Base-by-base conservation (phyloP, 2,113 vertebrate genomes). In the Cairina moschata region DNA sequence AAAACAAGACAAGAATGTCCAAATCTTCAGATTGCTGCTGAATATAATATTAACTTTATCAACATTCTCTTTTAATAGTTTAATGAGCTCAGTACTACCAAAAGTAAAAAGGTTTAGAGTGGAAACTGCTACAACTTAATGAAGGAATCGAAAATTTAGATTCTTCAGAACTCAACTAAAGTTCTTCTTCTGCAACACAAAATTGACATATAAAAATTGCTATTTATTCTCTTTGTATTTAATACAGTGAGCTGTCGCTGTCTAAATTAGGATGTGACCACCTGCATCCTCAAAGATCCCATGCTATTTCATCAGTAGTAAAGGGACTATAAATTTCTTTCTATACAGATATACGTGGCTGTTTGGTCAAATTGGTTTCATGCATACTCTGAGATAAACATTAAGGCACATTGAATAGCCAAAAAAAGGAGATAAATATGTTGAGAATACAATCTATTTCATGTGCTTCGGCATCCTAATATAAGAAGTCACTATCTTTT, bases 31-130 rank as follows among this genome's bases (percentile, higher is more conserved):
- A 60, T 89, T 15, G 16, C 32, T 84, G 59, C 21, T 58, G 66
- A 92, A 71, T 95, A 89, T 48, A 82, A 71, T 81, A 83, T 85
- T 54, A 50, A 29, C 29, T 74, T 94, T 71, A 81, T 62, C 32
- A 69, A 38, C 16, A n/a, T 91, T 91, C 15, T 91, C 13, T 93
- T 87, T 84, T 91, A 92, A 94, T 52, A 9, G 38, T 60, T 93
- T 92, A 32, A 18, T 55, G 69, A 90, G 54, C 83, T 95, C 26
- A 5, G 52, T 63, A 26, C 38, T 96, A 78, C 36, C 58, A 73
- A 87, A 93, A 76, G 36, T 78, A 28, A 85, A 28, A 83, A 15
- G 8, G 3, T 16, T 89, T 63, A 62, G 34, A 8, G 4, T 44
- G 25, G 13, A 14, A 72, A 67, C 14, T 36, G n/a, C 25, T 86